These are phyloP conservation scores for Sthenelais limicola DNA, from an alignment of 2,888 invertebrate species.

Conservation along the genomic window DNA sequence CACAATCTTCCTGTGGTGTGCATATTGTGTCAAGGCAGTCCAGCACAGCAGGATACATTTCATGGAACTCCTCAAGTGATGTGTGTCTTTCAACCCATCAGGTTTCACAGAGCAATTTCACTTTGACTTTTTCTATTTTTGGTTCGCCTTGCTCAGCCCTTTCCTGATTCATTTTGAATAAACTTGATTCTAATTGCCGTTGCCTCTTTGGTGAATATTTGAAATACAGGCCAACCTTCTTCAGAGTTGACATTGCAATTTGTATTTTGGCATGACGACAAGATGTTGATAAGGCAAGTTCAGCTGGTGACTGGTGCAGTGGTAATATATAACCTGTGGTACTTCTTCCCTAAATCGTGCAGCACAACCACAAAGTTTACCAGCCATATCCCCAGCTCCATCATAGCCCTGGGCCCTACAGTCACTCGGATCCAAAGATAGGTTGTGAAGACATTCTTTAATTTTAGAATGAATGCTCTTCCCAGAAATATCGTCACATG, in stretches of 20 bases:
- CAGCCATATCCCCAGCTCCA: not conserved
- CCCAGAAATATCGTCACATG: not conserved
- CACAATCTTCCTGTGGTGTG: not conserved
- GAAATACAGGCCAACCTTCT: not conserved
- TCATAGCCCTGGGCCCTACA: not conserved
- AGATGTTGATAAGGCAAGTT: too few relatives aligned
- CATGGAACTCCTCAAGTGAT: not conserved
- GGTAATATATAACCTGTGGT: not conserved
- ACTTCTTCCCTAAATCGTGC: not conserved
- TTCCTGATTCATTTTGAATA: not conserved
- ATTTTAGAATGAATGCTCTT: not conserved
- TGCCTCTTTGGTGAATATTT: constrained; percentile 1
- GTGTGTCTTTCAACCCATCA: not conserved
- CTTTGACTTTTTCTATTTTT: not conserved
- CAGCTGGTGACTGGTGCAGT: not conserved
- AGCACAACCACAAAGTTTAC: not conserved
- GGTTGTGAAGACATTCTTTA: not conserved
- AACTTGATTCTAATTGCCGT: not conserved
- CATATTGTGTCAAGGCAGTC: not conserved
- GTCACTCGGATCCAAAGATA: not conserved
- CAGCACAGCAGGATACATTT: not conserved
- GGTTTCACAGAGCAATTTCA: not conserved
- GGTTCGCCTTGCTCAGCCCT: not conserved
- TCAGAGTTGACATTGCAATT: not conserved
- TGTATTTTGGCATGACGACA: not conserved